A percentile compares a stretch with the other conserved stretches of the same genome.
phyloP scores from a whole-genome alignment of 2,797 vertebrate genomes.

The Lophius americanus region DNA sequence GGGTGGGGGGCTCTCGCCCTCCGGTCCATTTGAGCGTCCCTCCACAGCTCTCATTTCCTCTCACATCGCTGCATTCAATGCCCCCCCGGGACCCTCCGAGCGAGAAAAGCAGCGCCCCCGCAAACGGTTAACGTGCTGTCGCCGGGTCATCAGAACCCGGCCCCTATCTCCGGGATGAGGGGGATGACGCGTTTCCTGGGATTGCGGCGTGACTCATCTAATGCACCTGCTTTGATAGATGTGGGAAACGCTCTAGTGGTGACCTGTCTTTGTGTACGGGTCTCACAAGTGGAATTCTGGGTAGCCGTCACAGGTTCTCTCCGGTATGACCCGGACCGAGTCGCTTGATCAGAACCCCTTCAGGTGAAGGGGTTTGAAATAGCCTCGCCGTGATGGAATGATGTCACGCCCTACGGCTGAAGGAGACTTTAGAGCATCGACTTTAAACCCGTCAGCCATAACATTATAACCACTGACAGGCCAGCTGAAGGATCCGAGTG shows the following conservation, averaged over 20 bases:
- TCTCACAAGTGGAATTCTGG: conserved; percentile 7
- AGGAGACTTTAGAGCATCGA: too few relatives aligned
- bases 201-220: conserved; percentile 47
- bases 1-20: neutral
- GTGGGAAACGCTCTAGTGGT: conserved; percentile 26
- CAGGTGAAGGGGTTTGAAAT: neutral
- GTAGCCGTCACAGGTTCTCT: neutral
- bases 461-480: too few relatives aligned
- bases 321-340: neutral
- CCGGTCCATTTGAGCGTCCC: conserved; percentile 24
- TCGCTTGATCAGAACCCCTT: neutral
- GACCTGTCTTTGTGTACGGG: conserved; percentile 13
- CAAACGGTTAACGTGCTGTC: conserved; percentile 29
- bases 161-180: conserved; percentile 4
- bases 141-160: conserved; percentile 24
- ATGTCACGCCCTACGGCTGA: too few relatives aligned
- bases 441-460: too few relatives aligned
- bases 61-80: conserved; percentile 7
- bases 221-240: conserved; percentile 35
- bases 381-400: neutral
- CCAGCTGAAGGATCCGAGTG: too few relatives aligned
- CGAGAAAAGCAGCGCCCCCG: conserved; percentile 23
- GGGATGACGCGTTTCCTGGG: conserved; percentile 22
- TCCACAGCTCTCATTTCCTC: conserved; percentile 25
- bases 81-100: conserved; percentile 11